A percentile compares a stretch with the other conserved stretches of the same genome.
These are phyloP conservation scores for Orestias chungarensis DNA, from an alignment of 2,797 vertebrate species.

Conservation along the genomic window DNA sequence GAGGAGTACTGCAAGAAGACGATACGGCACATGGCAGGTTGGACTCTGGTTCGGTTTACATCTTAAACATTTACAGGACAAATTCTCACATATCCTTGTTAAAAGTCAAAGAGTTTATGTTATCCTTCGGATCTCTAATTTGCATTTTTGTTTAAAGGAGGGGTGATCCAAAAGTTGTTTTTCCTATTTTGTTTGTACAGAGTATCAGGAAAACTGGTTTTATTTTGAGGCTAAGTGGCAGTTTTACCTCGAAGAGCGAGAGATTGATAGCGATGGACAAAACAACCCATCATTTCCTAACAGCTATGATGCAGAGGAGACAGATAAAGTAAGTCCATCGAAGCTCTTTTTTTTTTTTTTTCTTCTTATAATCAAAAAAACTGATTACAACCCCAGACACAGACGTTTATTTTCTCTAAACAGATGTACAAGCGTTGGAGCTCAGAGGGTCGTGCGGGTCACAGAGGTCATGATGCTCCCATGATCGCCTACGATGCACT, in stretches of 20 bases:
- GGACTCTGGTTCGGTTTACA: constrained; percentile 3
- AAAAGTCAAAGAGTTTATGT: not conserved
- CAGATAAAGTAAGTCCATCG: constrained; percentile 85
- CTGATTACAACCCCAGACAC: not conserved
- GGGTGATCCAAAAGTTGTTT: constrained; percentile 5
- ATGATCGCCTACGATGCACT: constrained; percentile 99
- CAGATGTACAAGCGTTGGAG: constrained; percentile 94
- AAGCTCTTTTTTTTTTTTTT: constrained; percentile 3
- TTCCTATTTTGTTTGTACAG: constrained; percentile 68
- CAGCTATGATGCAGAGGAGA: constrained; percentile 87
- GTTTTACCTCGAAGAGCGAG: constrained; percentile 95
- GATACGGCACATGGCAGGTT: constrained; percentile 95
- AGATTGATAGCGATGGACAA: constrained; percentile 85
- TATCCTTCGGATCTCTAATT: too few relatives aligned
- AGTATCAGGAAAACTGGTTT: constrained; percentile 98
- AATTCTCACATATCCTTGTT: not conserved
- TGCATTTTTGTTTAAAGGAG: not conserved
- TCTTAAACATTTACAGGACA: not conserved
- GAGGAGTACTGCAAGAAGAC: constrained; percentile 95
- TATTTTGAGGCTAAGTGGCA: constrained; percentile 99
- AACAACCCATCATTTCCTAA: constrained; percentile 85
- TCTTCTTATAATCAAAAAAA: not conserved
- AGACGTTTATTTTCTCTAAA: constrained; percentile 3
- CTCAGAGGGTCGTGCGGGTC: constrained; percentile 90
- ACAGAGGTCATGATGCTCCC: constrained; percentile 92